Percentiles rank a stretch among this genome's conserved stretches.
Conservation (phyloP, 2,888 invertebrate species). For the Copidosoma aretas region DNA sequence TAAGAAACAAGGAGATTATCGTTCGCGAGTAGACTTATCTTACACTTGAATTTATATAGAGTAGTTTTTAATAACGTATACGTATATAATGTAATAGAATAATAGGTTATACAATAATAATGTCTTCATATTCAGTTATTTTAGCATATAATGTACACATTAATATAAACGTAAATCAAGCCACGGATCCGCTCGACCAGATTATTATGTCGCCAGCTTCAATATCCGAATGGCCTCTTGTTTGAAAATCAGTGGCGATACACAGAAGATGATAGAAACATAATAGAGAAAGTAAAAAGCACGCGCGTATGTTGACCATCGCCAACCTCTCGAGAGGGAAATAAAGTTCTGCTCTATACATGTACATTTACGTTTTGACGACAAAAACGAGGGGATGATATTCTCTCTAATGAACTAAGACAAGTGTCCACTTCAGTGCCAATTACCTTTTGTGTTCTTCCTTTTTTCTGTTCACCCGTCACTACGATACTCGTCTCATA, state of each 20-base stretch:
- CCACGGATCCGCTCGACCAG: slow-evolving; percentile 59
- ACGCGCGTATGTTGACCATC: background rate
- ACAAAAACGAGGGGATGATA: slow-evolving; percentile 54
- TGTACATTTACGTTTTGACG: no score
- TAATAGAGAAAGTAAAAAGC: background rate
- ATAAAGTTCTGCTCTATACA: no score
- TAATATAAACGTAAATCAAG: slow-evolving; percentile 58
- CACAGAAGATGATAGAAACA: slow-evolving; percentile 11
- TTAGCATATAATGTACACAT: no score
- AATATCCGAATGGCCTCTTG: slow-evolving; percentile 48
- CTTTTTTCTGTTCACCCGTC: slow-evolving; percentile 50
- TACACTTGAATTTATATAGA: no score
- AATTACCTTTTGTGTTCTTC: slow-evolving; percentile 59
- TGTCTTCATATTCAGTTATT: no score
- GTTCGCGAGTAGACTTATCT: no score
- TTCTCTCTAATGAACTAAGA: slow-evolving; percentile 63
- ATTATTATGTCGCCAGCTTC: slow-evolving; percentile 60
- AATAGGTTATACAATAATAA: no score
- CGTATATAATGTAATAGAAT: no score
- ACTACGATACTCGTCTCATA: slow-evolving; percentile 28
- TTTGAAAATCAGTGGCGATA: slow-evolving; percentile 31
- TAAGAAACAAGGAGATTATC: no score
- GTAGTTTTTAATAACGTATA: no score
- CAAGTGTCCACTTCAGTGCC: slow-evolving; percentile 60
- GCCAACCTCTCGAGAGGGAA: no score